Evolutionary conservation across 2,113 vertebrate species (phyloP).

Genomic region (Rhinolophus sinicus): DNA sequence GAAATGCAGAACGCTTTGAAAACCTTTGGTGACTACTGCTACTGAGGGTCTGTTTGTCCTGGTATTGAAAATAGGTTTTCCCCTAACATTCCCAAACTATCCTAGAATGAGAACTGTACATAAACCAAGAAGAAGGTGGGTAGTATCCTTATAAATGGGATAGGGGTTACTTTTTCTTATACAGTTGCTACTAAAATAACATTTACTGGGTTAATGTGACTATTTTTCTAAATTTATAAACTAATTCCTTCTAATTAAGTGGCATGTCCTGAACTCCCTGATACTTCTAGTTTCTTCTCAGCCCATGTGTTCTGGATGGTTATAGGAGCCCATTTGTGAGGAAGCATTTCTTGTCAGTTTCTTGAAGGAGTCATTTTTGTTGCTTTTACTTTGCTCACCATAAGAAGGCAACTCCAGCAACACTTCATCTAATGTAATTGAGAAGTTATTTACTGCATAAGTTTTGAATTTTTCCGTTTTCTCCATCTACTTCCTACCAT

Average conservation of each 20-base stretch:
- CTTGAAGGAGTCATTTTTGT: background rate
- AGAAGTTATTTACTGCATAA: background rate
- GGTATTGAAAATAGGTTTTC: background rate
- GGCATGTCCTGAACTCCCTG: background rate
- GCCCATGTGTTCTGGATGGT: background rate
- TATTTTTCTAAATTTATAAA: background rate
- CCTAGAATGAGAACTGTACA: background rate
- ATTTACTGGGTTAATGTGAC: background rate
- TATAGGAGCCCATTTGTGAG: background rate
- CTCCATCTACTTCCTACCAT: background rate
- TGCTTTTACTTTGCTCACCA: background rate
- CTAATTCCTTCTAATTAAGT: background rate
- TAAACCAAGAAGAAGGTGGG: background rate
- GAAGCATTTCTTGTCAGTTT: background rate
- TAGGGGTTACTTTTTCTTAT: background rate
- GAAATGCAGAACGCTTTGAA: background rate
- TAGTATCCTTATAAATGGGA: background rate
- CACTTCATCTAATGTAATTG: background rate
- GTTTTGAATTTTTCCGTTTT: background rate
- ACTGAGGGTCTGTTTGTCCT: background rate
- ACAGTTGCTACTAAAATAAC: background rate
- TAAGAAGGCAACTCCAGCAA: background rate
- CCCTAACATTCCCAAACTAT: background rate
- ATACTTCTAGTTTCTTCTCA: background rate
- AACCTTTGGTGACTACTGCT: background rate